Evolutionary conservation across 1,140 invertebrate species (phyloP).

Genomic region (Bombus balteatus): DNA sequence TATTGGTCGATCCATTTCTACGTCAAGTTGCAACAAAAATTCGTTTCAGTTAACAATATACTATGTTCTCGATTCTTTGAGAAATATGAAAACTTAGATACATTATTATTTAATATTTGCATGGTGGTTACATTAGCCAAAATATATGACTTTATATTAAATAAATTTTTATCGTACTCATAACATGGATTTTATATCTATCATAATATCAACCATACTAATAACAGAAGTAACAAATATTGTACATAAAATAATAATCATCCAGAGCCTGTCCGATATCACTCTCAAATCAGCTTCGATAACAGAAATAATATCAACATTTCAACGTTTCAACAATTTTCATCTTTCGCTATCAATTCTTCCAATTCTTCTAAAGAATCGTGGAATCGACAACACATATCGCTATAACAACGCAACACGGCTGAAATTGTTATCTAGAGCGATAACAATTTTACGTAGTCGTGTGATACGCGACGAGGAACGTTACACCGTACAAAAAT

Average conservation of each 20-base stretch:
- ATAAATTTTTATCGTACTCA: neutral
- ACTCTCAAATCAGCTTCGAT: neutral
- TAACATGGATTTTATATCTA: neutral
- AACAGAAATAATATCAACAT: neutral
- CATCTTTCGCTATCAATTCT: neutral
- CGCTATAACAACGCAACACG: neutral
- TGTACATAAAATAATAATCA: neutral
- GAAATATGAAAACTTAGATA: neutral
- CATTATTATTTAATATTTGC: neutral
- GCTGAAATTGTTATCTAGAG: neutral
- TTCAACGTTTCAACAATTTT: neutral
- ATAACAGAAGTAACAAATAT: neutral
- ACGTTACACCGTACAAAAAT: neutral
- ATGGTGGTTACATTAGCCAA: neutral
- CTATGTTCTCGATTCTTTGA: too few relatives aligned
- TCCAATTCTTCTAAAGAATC: neutral
- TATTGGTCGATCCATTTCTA: neutral
- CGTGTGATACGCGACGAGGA: too few relatives aligned
- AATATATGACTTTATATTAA: neutral
- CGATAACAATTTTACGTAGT: neutral
- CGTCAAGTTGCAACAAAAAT: neutral
- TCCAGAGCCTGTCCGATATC: neutral
- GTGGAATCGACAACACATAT: neutral
- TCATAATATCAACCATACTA: neutral
- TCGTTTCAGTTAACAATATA: neutral